Evolutionary conservation across 2,113 vertebrate species (phyloP), one percentile per base, ranked within the genome.

Genomic region (Pleuronectes platessa): DNA sequence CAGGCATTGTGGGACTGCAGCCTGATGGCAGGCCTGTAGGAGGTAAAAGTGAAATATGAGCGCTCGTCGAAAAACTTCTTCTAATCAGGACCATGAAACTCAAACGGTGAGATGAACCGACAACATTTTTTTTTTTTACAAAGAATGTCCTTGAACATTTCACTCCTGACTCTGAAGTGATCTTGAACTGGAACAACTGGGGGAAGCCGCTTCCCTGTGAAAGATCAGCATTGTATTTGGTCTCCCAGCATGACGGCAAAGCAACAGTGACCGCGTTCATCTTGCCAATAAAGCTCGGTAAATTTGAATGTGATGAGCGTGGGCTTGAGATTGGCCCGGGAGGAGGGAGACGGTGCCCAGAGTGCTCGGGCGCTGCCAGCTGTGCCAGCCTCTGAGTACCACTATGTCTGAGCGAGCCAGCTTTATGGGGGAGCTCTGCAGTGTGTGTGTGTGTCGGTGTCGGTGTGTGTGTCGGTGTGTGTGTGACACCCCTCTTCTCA

Each of bases 271-370:
- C 79, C 54, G 20, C 18, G 58, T 74, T 82, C 65, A 61, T 78
- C 71, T 75, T 80, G 86, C 84, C 88, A 90, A 86, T 83, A 87
- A 82, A 90, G 83, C 89, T 88, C 14, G 79, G 85, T 81, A 76
- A 85, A 87, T 89, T 85, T 93, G 86, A 92, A 91, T 86, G 88
- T 81, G 89, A 89, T 73, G 83, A 88, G 84, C 77, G 45, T 76
- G 79, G 83, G 87, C 53, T 82, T 3, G 73, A 71, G 78, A 74
- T 82, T 83, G 86, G 86, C 83, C 86, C 53, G 0, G 59, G 61
- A 78, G 81, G 77, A 76, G 59, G 71, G 76, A 84, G 66, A 81
- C 23, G 27, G 70, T 79, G 91, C 88, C 90, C 92, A 85, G 84
- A 77, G 83, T 71, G 88, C 66, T 81, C 26, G 59, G 84, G 67